phyloP scores from a whole-genome alignment of 2,888 invertebrate species.

The Incurvaria masculella region DNA sequence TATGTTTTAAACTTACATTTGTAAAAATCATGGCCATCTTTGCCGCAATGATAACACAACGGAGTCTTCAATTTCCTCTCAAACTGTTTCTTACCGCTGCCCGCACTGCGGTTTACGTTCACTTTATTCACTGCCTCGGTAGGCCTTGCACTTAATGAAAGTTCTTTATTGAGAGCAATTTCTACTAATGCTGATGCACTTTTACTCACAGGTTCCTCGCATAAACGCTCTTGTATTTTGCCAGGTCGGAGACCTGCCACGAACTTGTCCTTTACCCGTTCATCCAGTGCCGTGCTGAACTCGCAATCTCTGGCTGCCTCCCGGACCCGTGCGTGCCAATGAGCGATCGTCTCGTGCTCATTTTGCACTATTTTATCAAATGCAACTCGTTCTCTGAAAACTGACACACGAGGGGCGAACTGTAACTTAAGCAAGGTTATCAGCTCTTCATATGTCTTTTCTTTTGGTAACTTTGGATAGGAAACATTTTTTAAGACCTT shows the following conservation, averaged over 20 bases:
- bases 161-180: background rate
- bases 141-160: background rate
- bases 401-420: background rate
- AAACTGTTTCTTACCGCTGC: too few species aligned
- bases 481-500: background rate
- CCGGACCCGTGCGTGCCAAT: background rate
- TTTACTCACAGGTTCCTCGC: background rate
- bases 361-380: background rate
- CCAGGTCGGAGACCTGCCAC: background rate
- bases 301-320: background rate
- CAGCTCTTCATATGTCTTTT: background rate
- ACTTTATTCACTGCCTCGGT: background rate
- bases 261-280: background rate
- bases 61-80: background rate
- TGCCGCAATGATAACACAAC: background rate
- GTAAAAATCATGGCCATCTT: background rate
- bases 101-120: too few species aligned
- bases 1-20: slow-evolving; percentile 4
- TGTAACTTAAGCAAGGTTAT: background rate
- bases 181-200: background rate
- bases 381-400: background rate
- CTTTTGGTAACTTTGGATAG: background rate
- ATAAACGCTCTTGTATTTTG: background rate
- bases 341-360: background rate
- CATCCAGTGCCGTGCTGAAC: background rate